phyloP scores from a whole-genome alignment of 1,140 invertebrate genomes.

The Diorhabda sublineata region DNA sequence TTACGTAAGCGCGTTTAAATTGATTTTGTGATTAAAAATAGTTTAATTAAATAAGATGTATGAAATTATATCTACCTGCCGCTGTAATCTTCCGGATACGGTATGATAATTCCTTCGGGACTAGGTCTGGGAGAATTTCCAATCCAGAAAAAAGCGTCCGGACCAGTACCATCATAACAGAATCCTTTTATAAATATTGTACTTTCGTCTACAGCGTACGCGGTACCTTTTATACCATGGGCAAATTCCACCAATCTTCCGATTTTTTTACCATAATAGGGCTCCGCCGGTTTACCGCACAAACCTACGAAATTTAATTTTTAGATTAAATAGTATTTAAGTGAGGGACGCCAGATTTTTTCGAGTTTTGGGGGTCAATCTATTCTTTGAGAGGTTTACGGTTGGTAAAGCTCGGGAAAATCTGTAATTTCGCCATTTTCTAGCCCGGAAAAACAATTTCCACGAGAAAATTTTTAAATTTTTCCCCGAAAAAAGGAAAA shows the following conservation, averaged over 20 bases:
- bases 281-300: constrained; percentile 53
- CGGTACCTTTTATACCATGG: constrained; percentile 71
- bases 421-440: too few species aligned
- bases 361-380: too few species aligned
- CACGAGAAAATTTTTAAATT: too few species aligned
- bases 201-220: constrained; percentile 82
- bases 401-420: too few species aligned
- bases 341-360: too few species aligned
- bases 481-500: background rate
- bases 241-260: constrained; percentile 65
- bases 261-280: constrained; percentile 73
- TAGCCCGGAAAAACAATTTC: too few species aligned
- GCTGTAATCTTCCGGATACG: constrained; percentile 76
- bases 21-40: background rate
- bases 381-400: too few species aligned
- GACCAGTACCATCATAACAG: constrained; percentile 78
- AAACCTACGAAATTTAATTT: constrained; percentile 43
- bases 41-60: too few species aligned
- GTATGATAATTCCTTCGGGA: constrained; percentile 75
- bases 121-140: constrained; percentile 71
- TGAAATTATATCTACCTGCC: constrained; percentile 53
- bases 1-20: constrained; percentile 12
- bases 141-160: constrained; percentile 85
- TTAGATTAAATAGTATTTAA: too few species aligned
- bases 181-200: constrained; percentile 84